Percentiles rank a stretch among this genome's conserved stretches.
phyloP scores from a whole-genome alignment of 2,797 vertebrate genomes.

The Myripristis jacobus region DNA sequence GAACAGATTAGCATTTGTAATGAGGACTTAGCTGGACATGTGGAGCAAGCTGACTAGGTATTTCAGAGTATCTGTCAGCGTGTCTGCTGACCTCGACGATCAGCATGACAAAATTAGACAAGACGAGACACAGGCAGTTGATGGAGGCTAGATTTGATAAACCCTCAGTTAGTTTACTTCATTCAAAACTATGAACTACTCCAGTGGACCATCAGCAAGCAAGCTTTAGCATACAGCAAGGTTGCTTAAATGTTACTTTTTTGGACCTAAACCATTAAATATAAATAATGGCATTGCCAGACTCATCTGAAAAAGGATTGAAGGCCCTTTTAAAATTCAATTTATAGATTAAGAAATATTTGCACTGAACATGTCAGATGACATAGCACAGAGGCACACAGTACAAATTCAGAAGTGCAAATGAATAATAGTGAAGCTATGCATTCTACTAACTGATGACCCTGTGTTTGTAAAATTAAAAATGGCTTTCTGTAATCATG shows the following conservation, averaged over 20 bases:
- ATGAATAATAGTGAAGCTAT: conserved; percentile 1
- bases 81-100: conserved; percentile 60
- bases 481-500: no score
- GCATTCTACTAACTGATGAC: conserved; percentile 3
- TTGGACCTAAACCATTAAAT: background rate
- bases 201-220: background rate
- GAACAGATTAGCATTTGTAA: conserved; percentile 82
- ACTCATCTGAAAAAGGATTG: conserved; percentile 1
- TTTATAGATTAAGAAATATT: conserved; percentile 1
- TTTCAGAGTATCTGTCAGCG: conserved; percentile 67
- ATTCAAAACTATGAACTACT: background rate
- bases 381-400: background rate
- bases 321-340: background rate
- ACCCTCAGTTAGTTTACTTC: conserved; percentile 29
- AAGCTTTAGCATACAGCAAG: conserved; percentile 2
- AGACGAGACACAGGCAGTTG: conserved; percentile 42
- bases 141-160: conserved; percentile 45
- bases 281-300: background rate
- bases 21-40: conserved; percentile 71
- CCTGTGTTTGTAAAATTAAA: background rate
- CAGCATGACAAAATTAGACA: conserved; percentile 56
- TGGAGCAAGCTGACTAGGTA: conserved; percentile 64
- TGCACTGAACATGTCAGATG: background rate
- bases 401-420: conserved; percentile 3
- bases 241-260: background rate